A percentile compares a stretch with the other conserved stretches of the same genome.
Evolutionary conservation across 2,888 invertebrate genomes (phyloP).

Genomic region (Cephus nigrinus): DNA sequence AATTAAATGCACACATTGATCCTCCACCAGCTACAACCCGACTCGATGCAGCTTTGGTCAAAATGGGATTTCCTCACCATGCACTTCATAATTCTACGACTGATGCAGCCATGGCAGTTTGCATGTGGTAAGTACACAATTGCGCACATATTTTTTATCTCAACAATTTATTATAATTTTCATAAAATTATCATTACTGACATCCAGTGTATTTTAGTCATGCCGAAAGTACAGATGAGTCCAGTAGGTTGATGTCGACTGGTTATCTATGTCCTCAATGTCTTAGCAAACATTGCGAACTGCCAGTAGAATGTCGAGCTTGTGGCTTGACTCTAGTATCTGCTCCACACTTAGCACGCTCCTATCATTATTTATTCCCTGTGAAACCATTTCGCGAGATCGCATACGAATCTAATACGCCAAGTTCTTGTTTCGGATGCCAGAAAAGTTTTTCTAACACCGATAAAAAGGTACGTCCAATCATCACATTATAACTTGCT

Average conservation of each 20-base stretch:
- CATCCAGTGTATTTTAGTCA: slow-evolving; percentile 71
- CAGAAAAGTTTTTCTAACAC: slow-evolving; percentile 74
- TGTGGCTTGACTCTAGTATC: slow-evolving; percentile 97
- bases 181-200: not conserved
- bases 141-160: not conserved
- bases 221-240: slow-evolving; percentile 79
- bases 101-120: slow-evolving; percentile 83
- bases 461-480: slow-evolving; percentile 77
- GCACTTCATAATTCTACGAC: slow-evolving; percentile 70
- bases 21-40: slow-evolving; percentile 79
- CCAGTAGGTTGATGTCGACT: slow-evolving; percentile 76
- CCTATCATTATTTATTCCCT: slow-evolving; percentile 97
- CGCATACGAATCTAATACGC: slow-evolving; percentile 69
- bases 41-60: slow-evolving; percentile 83
- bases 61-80: slow-evolving; percentile 97
- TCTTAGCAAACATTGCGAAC: slow-evolving; percentile 96
- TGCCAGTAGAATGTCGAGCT: slow-evolving; percentile 96
- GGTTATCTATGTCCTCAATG: slow-evolving; percentile 96
- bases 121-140: slow-evolving; percentile 81
- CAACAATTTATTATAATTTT: slow-evolving; percentile 9
- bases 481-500: slow-evolving; percentile 1
- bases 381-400: slow-evolving; percentile 86
- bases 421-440: slow-evolving; percentile 79
- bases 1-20: slow-evolving; percentile 75
- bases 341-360: slow-evolving; percentile 96